phyloP scores from a whole-genome alignment of 2,888 invertebrate species.

The Pollenia angustigena region DNA sequence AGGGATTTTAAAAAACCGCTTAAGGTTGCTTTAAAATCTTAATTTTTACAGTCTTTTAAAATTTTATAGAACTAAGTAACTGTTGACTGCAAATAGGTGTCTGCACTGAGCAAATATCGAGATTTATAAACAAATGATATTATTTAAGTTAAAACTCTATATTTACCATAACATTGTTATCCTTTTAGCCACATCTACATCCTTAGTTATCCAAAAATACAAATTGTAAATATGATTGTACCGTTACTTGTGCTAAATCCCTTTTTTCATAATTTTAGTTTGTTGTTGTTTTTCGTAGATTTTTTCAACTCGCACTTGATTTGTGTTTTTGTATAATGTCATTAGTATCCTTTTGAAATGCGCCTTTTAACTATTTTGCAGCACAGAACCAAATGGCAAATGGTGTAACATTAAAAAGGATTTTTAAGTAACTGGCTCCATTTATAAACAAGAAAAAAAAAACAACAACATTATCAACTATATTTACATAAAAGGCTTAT shows the following conservation, averaged over 20 bases:
- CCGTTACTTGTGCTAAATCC: slow-evolving; percentile 1
- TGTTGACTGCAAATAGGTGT: too few species aligned
- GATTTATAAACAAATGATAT: not conserved
- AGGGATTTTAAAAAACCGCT: too few species aligned
- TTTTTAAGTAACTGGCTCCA: slow-evolving; percentile 65
- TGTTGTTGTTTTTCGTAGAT: not conserved
- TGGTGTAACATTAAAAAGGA: slow-evolving; percentile 41
- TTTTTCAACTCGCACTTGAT: not conserved
- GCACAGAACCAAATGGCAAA: slow-evolving; percentile 11
- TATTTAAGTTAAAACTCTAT: too few species aligned
- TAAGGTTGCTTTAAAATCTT: too few species aligned
- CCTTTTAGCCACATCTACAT: slow-evolving; percentile 9
- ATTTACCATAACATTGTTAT: not conserved
- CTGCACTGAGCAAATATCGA: not conserved
- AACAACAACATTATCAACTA: slow-evolving; percentile 12
- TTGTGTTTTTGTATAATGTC: slow-evolving; percentile 44
- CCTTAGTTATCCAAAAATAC: not conserved
- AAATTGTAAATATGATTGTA: slow-evolving; percentile 9
- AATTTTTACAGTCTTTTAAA: too few species aligned
- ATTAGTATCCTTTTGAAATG: slow-evolving; percentile 56
- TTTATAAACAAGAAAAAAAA: slow-evolving; percentile 36
- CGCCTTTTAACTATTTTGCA: not conserved
- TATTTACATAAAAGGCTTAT: not conserved
- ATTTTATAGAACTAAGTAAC: too few species aligned
- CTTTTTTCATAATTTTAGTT: slow-evolving; percentile 5